Evolutionary conservation across 2,797 vertebrate species (phyloP).

Genomic region (Acanthurus lineatus): DNA sequence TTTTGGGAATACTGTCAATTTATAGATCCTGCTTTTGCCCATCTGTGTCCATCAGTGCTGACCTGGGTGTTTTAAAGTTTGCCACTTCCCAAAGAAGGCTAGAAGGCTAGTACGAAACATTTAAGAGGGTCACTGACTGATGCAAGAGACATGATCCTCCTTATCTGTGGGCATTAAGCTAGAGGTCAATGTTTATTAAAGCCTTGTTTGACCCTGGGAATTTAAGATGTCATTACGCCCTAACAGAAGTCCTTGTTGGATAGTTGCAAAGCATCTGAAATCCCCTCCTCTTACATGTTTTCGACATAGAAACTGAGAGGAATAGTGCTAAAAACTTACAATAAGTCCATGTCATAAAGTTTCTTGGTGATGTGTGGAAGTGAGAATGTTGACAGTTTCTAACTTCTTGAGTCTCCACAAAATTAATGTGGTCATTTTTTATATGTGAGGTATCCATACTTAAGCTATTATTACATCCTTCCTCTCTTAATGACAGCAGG

Average conservation of each 20-base stretch:
- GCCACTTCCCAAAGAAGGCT: not conserved
- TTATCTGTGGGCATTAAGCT: constrained; percentile 36
- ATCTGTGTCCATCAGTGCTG: not conserved
- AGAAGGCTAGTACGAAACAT: constrained; percentile 13
- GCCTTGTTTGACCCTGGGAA: constrained; percentile 15
- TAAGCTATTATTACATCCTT: not conserved
- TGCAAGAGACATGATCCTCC: constrained; percentile 23
- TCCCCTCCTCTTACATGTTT: not conserved
- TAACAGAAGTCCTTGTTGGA: not conserved
- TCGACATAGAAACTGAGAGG: too few relatives aligned
- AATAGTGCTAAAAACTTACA: not conserved
- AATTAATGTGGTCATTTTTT: not conserved
- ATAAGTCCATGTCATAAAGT: not conserved
- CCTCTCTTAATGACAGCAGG: not conserved
- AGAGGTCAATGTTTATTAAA: constrained; percentile 41
- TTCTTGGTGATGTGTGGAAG: not conserved
- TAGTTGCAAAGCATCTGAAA: not conserved
- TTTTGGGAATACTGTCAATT: not conserved
- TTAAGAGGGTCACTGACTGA: constrained; percentile 16
- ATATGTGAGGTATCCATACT: not conserved
- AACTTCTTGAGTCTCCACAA: not conserved
- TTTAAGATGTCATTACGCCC: not conserved
- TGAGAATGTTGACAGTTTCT: not conserved
- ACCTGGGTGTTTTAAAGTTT: not conserved
- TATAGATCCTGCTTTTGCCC: not conserved